Evolutionary conservation across 2,113 vertebrate genomes (phyloP).

Genomic region (Orcinus orca): DNA sequence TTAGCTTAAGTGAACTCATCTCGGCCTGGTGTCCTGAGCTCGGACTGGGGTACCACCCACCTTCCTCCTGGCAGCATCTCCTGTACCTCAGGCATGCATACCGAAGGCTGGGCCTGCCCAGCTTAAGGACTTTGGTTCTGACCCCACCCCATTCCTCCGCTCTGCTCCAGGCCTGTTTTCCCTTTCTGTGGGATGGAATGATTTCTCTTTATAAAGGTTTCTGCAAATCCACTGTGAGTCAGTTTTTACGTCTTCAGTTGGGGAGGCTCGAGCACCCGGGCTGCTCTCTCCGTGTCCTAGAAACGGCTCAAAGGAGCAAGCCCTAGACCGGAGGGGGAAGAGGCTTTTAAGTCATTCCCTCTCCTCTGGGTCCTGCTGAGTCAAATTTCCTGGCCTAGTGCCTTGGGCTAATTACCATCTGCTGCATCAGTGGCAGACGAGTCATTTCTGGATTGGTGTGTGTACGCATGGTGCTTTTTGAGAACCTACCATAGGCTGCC

Average conservation of each 20-base stretch:
- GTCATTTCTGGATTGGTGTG: not conserved
- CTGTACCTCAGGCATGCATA: not conserved
- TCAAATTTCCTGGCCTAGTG: not conserved
- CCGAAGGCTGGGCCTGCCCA: not conserved
- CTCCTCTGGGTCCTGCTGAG: not conserved
- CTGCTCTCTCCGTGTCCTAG: not conserved
- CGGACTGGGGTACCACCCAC: not conserved
- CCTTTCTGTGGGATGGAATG: not conserved
- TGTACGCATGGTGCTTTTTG: not conserved
- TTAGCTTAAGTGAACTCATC: not conserved
- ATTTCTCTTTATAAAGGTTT: conserved; percentile 42
- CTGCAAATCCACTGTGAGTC: conserved; percentile 13
- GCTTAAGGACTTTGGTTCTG: not conserved
- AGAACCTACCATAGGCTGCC: not conserved
- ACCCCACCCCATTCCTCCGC: not conserved
- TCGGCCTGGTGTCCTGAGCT: not conserved
- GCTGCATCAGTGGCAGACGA: not conserved
- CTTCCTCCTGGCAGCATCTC: too few species aligned
- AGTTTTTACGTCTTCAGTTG: not conserved
- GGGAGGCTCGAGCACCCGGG: not conserved
- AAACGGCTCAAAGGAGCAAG: not conserved
- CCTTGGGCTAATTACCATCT: not conserved
- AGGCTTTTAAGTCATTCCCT: not conserved
- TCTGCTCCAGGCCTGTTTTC: not conserved
- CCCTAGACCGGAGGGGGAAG: not conserved